Conservation (phyloP, 2,797 vertebrate genomes). For the Loris lydekkerianus region DNA sequence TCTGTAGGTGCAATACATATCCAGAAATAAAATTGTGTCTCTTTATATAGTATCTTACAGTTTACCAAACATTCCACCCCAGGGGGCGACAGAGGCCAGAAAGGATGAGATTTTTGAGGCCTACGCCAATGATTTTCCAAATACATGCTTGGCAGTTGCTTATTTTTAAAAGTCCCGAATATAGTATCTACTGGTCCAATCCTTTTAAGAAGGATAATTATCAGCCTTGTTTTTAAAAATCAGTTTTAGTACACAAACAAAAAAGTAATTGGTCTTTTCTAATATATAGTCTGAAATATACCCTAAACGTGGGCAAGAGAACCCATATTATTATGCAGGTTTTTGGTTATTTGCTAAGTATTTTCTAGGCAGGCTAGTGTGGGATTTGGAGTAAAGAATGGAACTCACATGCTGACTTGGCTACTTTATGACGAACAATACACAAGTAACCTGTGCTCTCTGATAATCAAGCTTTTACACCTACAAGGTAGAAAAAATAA, state of each 20-base stretch:
- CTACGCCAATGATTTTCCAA: not conserved
- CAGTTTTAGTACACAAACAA: not conserved
- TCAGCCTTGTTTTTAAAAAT: not conserved
- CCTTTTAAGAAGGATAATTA: too few relatives aligned
- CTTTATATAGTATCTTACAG: not conserved
- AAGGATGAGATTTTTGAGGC: not conserved
- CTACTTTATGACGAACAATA: not conserved
- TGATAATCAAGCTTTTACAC: not conserved
- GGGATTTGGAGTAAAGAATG: constrained; percentile 14
- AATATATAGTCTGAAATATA: not conserved
- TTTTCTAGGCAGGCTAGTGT: not conserved
- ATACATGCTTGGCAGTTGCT: not conserved
- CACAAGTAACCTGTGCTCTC: not conserved
- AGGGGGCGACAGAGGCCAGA: not conserved
- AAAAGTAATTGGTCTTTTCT: not conserved
- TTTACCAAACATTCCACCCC: too few relatives aligned
- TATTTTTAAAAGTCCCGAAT: too few relatives aligned
- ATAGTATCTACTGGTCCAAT: too few relatives aligned
- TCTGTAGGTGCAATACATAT: not conserved
- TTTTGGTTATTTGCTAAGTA: not conserved
- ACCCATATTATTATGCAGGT: not conserved
- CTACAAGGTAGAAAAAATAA: not conserved
- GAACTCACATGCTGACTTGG: not conserved
- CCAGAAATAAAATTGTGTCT: not conserved
- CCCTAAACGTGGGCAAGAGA: not conserved